phyloP scores from a whole-genome alignment of 2,888 invertebrate genomes.

The Clostera curtula region DNA sequence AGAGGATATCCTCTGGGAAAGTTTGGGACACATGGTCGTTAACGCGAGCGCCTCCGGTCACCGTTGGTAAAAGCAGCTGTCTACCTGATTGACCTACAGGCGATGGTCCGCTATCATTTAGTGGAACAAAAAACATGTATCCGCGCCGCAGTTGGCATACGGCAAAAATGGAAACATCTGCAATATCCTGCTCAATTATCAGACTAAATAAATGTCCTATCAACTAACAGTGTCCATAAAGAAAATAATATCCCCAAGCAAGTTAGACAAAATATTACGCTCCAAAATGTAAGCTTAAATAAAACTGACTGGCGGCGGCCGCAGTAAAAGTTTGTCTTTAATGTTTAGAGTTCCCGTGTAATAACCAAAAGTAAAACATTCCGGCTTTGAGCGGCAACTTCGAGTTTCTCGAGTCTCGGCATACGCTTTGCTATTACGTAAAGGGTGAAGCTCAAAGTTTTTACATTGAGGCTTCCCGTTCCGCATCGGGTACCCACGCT shows the following conservation, averaged over 20 bases:
- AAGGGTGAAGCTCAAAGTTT: conserved; percentile 69
- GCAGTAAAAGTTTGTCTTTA: conserved; percentile 36
- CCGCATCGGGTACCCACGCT: conserved; percentile 56
- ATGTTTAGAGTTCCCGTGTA: conserved; percentile 36
- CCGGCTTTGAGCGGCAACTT: conserved; percentile 63
- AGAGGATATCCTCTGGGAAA: conserved; percentile 44
- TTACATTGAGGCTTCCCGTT: conserved; percentile 62
- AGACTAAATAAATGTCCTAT: conserved; percentile 31
- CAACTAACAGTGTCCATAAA: no score
- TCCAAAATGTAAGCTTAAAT: conserved; percentile 13
- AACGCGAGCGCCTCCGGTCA: conserved; percentile 19
- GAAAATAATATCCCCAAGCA: no score
- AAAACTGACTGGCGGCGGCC: conserved; percentile 9
- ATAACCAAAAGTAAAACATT: conserved; percentile 66
- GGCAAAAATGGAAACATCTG: conserved; percentile 53
- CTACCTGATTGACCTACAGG: conserved; percentile 53
- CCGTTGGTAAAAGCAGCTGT: conserved; percentile 43
- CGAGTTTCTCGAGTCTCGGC: conserved; percentile 54
- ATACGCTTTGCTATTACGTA: conserved; percentile 51
- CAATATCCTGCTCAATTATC: conserved; percentile 48
- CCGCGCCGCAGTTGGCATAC: conserved; percentile 47
- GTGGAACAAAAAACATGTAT: conserved; percentile 52
- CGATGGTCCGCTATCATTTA: conserved; percentile 46
- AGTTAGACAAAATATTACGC: no score
- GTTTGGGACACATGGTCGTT: conserved; percentile 34